These are phyloP conservation scores for Gastrophysa polygoni DNA, from an alignment of 2,888 invertebrate genomes.

Conservation along the genomic window DNA sequence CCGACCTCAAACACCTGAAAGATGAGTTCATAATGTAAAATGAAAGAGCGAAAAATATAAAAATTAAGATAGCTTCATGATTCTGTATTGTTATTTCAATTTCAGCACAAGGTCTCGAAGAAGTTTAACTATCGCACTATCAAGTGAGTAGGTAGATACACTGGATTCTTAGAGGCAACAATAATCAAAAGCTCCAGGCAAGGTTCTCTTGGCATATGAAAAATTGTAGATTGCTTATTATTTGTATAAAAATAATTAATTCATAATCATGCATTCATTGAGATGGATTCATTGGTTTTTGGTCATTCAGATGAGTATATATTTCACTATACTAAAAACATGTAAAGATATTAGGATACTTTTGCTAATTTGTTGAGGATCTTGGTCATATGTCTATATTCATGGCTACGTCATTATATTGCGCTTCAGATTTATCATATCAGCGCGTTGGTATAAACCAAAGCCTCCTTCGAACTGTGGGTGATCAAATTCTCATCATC, in stretches of 20 bases:
- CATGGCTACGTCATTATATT: too few relatives aligned
- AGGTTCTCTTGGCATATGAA: slow-evolving; percentile 1
- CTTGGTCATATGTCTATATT: too few relatives aligned
- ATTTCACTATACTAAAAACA: too few relatives aligned
- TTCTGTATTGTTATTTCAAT: not conserved
- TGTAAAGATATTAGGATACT: too few relatives aligned
- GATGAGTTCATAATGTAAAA: slow-evolving; percentile 33
- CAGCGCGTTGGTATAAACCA: too few relatives aligned
- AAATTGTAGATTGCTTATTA: not conserved
- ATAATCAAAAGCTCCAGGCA: slow-evolving; percentile 8
- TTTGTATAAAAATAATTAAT: not conserved
- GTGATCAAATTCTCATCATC: too few relatives aligned
- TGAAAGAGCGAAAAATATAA: slow-evolving; percentile 7
- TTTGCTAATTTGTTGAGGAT: too few relatives aligned
- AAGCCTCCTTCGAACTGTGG: too few relatives aligned
- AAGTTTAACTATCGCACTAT: not conserved
- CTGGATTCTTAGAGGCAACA: not conserved
- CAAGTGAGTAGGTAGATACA: not conserved
- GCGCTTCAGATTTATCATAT: too few relatives aligned
- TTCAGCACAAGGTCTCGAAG: not conserved
- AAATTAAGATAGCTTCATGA: not conserved
- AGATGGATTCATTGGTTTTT: too few relatives aligned
- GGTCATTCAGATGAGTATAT: too few relatives aligned
- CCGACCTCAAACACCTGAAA: slow-evolving; percentile 28
- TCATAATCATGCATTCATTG: not conserved